Evolutionary conservation across 2,797 vertebrate species (phyloP).

Genomic region (Betta splendens): DNA sequence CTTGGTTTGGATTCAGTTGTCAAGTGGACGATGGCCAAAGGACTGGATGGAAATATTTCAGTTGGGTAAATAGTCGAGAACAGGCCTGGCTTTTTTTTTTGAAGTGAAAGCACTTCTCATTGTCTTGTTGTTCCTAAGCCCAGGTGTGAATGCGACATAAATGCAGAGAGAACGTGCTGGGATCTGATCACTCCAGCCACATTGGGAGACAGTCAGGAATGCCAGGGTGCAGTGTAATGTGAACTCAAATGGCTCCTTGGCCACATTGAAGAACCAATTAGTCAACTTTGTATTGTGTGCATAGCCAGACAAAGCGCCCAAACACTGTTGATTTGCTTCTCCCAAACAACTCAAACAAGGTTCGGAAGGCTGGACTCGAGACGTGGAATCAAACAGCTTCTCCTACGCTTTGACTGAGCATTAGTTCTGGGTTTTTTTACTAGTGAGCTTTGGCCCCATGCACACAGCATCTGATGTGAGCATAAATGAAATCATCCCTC

Average conservation of each 20-base stretch:
- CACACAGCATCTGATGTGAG: slow-evolving; percentile 6
- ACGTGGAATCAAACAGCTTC: slow-evolving; percentile 16
- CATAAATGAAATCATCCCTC: slow-evolving; percentile 10
- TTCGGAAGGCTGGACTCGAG: slow-evolving; percentile 22
- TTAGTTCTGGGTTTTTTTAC: not conserved
- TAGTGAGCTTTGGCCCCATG: not conserved
- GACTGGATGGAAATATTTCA: slow-evolving; percentile 44
- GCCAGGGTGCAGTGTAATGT: slow-evolving; percentile 54
- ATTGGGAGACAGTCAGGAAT: slow-evolving; percentile 48
- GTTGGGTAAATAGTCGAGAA: slow-evolving; percentile 37
- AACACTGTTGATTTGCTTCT: slow-evolving; percentile 45
- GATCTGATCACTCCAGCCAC: slow-evolving; percentile 34
- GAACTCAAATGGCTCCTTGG: slow-evolving; percentile 46
- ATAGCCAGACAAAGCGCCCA: slow-evolving; percentile 36
- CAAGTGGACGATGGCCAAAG: slow-evolving; percentile 49
- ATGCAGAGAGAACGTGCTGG: not conserved
- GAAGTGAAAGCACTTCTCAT: not conserved
- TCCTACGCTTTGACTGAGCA: not conserved
- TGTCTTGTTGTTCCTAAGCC: slow-evolving; percentile 16
- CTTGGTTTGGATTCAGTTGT: slow-evolving; percentile 55
- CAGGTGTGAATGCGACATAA: slow-evolving; percentile 36
- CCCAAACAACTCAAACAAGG: slow-evolving; percentile 26
- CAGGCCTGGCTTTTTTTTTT: slow-evolving; percentile 1
- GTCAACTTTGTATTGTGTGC: slow-evolving; percentile 58
- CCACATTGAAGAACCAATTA: slow-evolving; percentile 53